phyloP scores from a whole-genome alignment of 2,888 invertebrate species.

The Dione vanillae region DNA sequence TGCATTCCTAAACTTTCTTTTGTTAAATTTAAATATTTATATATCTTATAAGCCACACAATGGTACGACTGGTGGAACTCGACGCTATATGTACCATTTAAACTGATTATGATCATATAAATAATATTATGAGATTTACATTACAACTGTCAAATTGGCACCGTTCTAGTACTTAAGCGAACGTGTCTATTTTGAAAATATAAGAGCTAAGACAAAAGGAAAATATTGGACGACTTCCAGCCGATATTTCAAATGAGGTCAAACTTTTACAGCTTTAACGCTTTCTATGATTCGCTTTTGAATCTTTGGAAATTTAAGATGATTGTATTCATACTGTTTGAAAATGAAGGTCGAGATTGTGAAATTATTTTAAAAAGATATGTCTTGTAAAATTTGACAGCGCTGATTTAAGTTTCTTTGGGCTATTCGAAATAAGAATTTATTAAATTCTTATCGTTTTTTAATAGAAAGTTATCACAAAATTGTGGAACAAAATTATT shows the following conservation, averaged over 20 bases:
- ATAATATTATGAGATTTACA: slow-evolving; percentile 10
- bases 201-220: slow-evolving; percentile 62
- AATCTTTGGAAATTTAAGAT: slow-evolving; percentile 40
- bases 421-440: background rate
- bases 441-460: background rate
- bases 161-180: slow-evolving; percentile 37
- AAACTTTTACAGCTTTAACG: slow-evolving; percentile 53
- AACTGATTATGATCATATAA: background rate
- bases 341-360: slow-evolving; percentile 31
- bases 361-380: slow-evolving; percentile 14
- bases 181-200: slow-evolving; percentile 57
- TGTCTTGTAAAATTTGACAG: slow-evolving; percentile 22
- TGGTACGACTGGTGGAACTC: too few species aligned
- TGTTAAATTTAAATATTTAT: too few species aligned
- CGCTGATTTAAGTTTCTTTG: slow-evolving; percentile 5
- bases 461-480: too few species aligned
- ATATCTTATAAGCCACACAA: too few species aligned
- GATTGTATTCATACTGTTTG: slow-evolving; percentile 39
- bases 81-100: too few species aligned
- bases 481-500: too few species aligned
- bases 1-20: too few species aligned
- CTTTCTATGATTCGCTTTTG: slow-evolving; percentile 40
- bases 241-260: slow-evolving; percentile 73
- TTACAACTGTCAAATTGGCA: slow-evolving; percentile 41
- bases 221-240: slow-evolving; percentile 73